Percentiles rank a stretch among this genome's conserved stretches.
These are phyloP conservation scores for Chelidonichthys spinosus DNA, from an alignment of 2,797 vertebrate genomes.

Conservation along the genomic window DNA sequence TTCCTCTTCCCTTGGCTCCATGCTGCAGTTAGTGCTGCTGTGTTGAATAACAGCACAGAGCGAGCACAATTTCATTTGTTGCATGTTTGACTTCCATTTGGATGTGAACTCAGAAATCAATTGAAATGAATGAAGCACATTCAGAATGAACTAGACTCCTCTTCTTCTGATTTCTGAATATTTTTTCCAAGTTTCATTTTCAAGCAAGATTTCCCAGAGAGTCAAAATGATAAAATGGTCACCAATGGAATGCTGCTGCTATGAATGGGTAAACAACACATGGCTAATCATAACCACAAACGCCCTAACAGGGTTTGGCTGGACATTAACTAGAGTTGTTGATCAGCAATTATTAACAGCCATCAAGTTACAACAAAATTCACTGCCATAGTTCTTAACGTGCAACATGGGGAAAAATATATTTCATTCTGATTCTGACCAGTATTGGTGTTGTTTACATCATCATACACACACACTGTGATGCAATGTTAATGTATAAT, in stretches of 20 bases:
- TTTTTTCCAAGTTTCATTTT: background rate
- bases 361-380: background rate
- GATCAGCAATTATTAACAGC: background rate
- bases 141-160: background rate
- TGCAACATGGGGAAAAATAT: background rate
- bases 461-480: background rate
- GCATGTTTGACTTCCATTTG: slow-evolving; percentile 12
- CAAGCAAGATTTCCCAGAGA: background rate
- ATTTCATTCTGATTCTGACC: background rate
- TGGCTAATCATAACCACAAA: background rate
- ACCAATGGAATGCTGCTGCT: background rate
- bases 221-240: background rate
- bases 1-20: slow-evolving; percentile 46
- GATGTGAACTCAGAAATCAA: background rate
- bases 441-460: background rate
- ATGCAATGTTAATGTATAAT: background rate
- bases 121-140: background rate
- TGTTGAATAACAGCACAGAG: background rate
- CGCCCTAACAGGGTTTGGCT: background rate
- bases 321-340: background rate
- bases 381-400: background rate
- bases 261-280: background rate
- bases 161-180: background rate
- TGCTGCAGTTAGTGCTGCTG: background rate
- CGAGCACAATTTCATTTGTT: slow-evolving; percentile 11